These are phyloP conservation scores for Heliconius congener DNA, from an alignment of 1,140 invertebrate genomes.

Conservation along the genomic window DNA sequence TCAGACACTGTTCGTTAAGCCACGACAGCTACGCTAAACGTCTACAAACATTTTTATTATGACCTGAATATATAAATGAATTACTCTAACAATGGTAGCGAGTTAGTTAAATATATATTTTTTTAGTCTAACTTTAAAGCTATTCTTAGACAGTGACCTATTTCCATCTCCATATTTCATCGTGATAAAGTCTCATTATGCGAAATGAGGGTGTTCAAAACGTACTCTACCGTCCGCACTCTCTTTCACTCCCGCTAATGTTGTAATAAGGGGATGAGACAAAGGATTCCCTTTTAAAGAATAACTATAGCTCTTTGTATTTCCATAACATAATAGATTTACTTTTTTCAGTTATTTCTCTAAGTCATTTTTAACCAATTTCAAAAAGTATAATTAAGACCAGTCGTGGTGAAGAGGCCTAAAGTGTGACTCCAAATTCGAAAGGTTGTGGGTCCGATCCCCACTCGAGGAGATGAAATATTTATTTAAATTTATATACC, in stretches of 20 bases:
- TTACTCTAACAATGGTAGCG: too few species aligned
- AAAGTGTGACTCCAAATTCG: too few species aligned
- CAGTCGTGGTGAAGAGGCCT: too few species aligned
- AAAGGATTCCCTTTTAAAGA: not conserved
- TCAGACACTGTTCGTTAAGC: too few species aligned
- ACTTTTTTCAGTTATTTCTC: not conserved
- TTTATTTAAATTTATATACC: too few species aligned
- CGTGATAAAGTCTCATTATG: conserved; percentile 10
- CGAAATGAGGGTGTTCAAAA: conserved; percentile 1
- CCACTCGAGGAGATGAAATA: too few species aligned
- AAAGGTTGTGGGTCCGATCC: too few species aligned
- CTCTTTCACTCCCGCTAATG: not conserved
- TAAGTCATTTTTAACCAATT: too few species aligned
- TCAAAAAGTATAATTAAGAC: too few species aligned
- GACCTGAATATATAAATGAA: too few species aligned
- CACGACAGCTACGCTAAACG: too few species aligned
- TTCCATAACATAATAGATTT: conserved; percentile 3
- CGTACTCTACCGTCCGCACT: not conserved
- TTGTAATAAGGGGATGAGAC: not conserved
- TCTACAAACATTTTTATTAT: too few species aligned
- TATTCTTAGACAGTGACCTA: conserved; percentile 9
- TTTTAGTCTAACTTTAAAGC: conserved; percentile 8
- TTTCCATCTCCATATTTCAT: conserved; percentile 12
- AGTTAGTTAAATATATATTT: not conserved
- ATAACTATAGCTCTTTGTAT: conserved; percentile 9